These are phyloP conservation scores for Dreissena polymorpha DNA, from an alignment of 1,140 invertebrate species.

Conservation along the genomic window DNA sequence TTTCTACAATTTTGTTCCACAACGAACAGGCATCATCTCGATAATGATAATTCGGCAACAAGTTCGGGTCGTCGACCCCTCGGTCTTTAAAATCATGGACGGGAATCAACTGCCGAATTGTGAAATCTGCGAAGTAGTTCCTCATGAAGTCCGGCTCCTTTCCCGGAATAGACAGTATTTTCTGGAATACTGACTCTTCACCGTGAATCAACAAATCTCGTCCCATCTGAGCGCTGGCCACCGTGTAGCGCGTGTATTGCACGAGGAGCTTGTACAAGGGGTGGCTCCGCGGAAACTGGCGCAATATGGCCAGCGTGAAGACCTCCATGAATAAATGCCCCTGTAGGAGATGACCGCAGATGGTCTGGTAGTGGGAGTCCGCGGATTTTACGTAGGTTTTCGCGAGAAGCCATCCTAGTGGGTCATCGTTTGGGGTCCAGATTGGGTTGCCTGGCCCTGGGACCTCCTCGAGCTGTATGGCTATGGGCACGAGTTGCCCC, in stretches of 20 bases:
- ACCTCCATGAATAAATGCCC: constrained; percentile 42
- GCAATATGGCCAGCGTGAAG: constrained; percentile 22
- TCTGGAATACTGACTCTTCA: constrained; percentile 30
- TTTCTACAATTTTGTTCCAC: constrained; percentile 37
- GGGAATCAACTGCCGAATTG: constrained; percentile 19
- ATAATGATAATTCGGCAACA: constrained; percentile 44
- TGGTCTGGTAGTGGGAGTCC: constrained; percentile 42
- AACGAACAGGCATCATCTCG: constrained; percentile 38
- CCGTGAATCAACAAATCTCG: constrained; percentile 38
- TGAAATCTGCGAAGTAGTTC: constrained; percentile 22
- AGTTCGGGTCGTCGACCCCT: constrained; percentile 29
- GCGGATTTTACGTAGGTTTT: constrained; percentile 44
- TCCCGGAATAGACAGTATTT: constrained; percentile 43
- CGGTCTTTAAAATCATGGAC: constrained; percentile 21
- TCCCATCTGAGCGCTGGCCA: constrained; percentile 29
- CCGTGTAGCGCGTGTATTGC: constrained; percentile 11
- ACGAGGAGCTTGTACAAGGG: constrained; percentile 49
- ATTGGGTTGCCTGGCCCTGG: constrained; percentile 47
- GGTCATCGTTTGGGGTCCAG: constrained; percentile 41
- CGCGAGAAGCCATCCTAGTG: constrained; percentile 44
- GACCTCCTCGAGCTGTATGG: constrained; percentile 41
- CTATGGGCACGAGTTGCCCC: constrained; percentile 38
- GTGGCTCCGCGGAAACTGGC: constrained; percentile 40
- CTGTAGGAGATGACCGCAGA: constrained; percentile 32
- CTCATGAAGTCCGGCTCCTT: constrained; percentile 29